Base-by-base conservation (phyloP, 2,797 vertebrate species). In the Ciconia nigra region DNA sequence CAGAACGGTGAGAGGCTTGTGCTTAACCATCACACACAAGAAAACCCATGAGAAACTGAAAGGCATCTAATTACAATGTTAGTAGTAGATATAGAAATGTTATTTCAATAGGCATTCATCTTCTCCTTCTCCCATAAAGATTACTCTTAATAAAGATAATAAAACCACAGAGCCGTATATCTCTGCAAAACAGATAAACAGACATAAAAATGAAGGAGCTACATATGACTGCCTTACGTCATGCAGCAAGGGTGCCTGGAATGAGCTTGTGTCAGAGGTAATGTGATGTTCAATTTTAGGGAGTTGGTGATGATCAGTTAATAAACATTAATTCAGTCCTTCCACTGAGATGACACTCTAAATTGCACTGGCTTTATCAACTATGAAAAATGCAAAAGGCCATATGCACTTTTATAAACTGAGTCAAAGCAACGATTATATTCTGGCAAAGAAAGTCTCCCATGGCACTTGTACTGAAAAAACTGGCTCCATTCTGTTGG, bases 391-490 rank as follows among this genome's bases (percentile, higher is more conserved):
- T 70, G 59, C 52, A 83, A 82, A 88, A 82, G 21, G 47, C 37
- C 78, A 54, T 5, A 10, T 89, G 47, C 18, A 14, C 52, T 92
- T 65, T 17, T 21, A 87, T 54, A 82, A 82, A 78, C n/a, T 78
- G 66, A 96, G 55, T 81, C 59, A 89, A 87, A 59, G 79, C 73
- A 96, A 74, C 18, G 87, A 66, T 73, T 88, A 59, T 67, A 61
- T 35, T 58, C 95, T 97, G 92, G 95, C 66, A 93, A 51, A 83
- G 69, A 70, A 74, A 92, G 29, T 62, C 71, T 95, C 93, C 82
- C 66, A 70, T 89, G 85, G 86, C 47, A 87, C 54, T 96, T 41
- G 39, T 9, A 70, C 66, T 80, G 66, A 94, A 96, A 71, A 88
- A 90, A 51, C 13, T 82, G 63, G 18, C 70, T 94, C 73, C 15